Evolutionary conservation across 1,140 invertebrate species (phyloP), one percentile per base, ranked within the genome.

Genomic region (Tribolium madens): DNA sequence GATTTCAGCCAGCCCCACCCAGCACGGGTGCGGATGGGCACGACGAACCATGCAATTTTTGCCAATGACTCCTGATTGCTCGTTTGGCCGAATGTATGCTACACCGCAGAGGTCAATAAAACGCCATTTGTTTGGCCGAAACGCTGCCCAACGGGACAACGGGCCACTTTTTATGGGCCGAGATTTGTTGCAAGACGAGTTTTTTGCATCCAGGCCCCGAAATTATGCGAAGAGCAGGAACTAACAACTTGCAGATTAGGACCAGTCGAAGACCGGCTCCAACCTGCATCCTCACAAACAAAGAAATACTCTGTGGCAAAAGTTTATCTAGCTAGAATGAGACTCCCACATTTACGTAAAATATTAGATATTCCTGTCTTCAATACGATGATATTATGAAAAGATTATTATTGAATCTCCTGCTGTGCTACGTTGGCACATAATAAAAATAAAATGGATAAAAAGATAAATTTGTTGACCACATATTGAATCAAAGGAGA

Each of bases 131-230:
- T 9, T 33, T 3, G 57, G 13, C 57, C 70, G 68, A 47, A 46
- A 47, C 47, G 36, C 1, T 47, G 68, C 10, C 17, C 7, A 48
- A 72, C 70, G 46, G 70, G 42, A 72, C 70, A 21, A 50, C 70
- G 70, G 50, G 70, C 70, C 26, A 31, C 70, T 72, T 72, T 50
- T 72, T 72, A 52, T 72, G 70, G 15, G 1, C 36, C 68, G 50
- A 48, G 47, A 72, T 72, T 72, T 72, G 70, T 72, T 72, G 70
- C 46, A 72, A 17, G 70, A 72, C 70, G 15, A 26, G 70, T 72
- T 72, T 72, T 71, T 71, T 52, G 70, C 70, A 72, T 33, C 26
- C 69, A 21, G 9, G 70, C 17, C 26, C 48, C 70, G 70, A 72
- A 48, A 12, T 60, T 46, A 72, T 72, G 47, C 50, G 46, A 50